Conservation (phyloP, 2,888 invertebrate genomes). For the Lissonota sp. region DNA sequence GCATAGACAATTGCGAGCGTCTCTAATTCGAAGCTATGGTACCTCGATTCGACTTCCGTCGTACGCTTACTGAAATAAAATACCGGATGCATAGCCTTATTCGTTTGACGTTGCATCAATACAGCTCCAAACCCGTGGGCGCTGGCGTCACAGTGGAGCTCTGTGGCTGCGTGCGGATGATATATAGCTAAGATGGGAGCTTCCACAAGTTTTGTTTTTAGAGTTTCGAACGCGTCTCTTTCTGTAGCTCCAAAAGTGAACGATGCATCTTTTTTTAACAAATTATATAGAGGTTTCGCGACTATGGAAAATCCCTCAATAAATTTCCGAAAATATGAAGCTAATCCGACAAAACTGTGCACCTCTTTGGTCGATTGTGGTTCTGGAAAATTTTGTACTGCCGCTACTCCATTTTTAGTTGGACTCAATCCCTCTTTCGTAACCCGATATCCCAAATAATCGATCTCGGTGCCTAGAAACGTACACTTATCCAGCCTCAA, state of each 20-base stretch:
- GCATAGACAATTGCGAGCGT: slow-evolving; percentile 67
- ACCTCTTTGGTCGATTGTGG: background rate
- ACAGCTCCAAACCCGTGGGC: background rate
- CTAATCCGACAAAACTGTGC: slow-evolving; percentile 1
- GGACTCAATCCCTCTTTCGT: background rate
- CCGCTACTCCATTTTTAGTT: background rate
- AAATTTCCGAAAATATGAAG: slow-evolving; percentile 9
- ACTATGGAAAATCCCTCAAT: slow-evolving; percentile 13
- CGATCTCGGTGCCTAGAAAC: slow-evolving; percentile 8
- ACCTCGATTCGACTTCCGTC: slow-evolving; percentile 70
- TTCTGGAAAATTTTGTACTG: background rate
- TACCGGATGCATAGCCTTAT: too few species aligned
- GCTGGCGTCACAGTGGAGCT: slow-evolving; percentile 10
- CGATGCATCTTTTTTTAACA: background rate
- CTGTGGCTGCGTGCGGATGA: background rate
- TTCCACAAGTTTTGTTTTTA: background rate
- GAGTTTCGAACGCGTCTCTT: background rate
- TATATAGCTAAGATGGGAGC: slow-evolving; percentile 15
- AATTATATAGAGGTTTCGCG: background rate
- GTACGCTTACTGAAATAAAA: too few species aligned
- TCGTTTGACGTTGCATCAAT: too few species aligned
- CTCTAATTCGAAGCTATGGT: slow-evolving; percentile 78
- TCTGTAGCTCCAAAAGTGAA: background rate
- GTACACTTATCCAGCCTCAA: too few species aligned
- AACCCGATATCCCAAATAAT: slow-evolving; percentile 1